Evolutionary conservation across 2,888 invertebrate genomes (phyloP), one percentile per base, ranked within the genome.

Genomic region (Tuta absoluta): DNA sequence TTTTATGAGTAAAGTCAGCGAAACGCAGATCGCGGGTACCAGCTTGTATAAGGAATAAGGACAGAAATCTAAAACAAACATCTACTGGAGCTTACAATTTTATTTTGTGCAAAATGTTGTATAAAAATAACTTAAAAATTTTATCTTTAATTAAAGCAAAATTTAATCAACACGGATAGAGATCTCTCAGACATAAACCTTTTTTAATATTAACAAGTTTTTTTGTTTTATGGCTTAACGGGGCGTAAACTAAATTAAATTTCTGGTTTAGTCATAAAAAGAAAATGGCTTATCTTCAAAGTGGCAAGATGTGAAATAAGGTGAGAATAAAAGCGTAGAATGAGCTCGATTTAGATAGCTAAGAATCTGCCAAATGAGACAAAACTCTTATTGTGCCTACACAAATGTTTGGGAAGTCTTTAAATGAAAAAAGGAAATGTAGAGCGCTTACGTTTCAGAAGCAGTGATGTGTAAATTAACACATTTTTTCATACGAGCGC

Each of bases 201-300:
- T 57, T 41, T 41, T 3, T 24, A 58, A 65, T 64, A 65, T 67
- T 64, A 65, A 65, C 61, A 51, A 45, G 49, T 12, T 62, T 59
- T 65, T 56, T 64, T 66, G 60, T 56, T 41, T 62, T 56, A 63
- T 56, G 51, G 41, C 62, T 60, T 58, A 24, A 51, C 41, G 23
- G 60, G 61, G 33, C 63, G 63, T 65, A 69, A 63, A 62, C 62
- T 63, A 66, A 70, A 70, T 67, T 68, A 67, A 68, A 70, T 68
- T 67, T 68, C 63, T 23, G 56, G 28, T 41, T 41, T 56, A 58
- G 64, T 64, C 66, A 58, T 69, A 70, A 70, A 68, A 67, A 63
- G 62, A 66, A 66, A 66, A 64, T 57, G 28, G 62, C 58, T 56
- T 58, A 24, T 23, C 63, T 49, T 57, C 56, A 63, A 63, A 65